phyloP scores from a whole-genome alignment of 2,797 vertebrate genomes.

The Sebastolobus alascanus region DNA sequence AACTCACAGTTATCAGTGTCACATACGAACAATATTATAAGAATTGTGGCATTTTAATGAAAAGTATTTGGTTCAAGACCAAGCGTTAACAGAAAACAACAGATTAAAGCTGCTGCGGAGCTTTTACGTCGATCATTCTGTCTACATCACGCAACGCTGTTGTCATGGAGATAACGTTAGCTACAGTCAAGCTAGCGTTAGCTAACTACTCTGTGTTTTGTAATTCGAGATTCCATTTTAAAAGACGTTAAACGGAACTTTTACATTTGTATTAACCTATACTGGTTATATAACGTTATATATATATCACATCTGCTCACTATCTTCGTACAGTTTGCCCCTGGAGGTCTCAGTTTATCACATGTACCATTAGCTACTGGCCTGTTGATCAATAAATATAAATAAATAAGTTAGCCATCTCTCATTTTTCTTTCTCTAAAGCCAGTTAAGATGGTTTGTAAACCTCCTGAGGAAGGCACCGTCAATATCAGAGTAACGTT shows the following conservation, averaged over 20 bases:
- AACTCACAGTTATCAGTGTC: neutral
- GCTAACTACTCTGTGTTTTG: neutral
- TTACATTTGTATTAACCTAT: too few species aligned
- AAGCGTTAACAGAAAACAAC: accelerated
- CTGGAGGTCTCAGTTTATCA: neutral
- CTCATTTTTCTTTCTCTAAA: too few species aligned
- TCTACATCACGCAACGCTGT: neutral
- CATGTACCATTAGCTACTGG: too few species aligned
- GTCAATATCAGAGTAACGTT: too few species aligned
- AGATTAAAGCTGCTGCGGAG: neutral
- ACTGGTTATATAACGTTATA: neutral
- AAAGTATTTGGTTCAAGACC: accelerated
- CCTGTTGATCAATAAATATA: too few species aligned
- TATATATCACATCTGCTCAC: neutral
- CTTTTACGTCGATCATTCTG: neutral
- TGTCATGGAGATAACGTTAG: neutral
- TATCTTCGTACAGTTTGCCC: too few species aligned
- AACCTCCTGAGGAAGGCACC: too few species aligned
- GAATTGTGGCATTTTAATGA: accelerated
- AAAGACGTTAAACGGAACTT: too few species aligned
- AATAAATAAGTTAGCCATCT: too few species aligned
- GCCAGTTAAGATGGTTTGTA: accelerated
- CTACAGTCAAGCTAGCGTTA: neutral
- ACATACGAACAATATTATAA: accelerated
- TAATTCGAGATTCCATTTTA: neutral